Evolutionary conservation across 2,797 vertebrate genomes (phyloP).

Genomic region (Sarcophilus harrisii): DNA sequence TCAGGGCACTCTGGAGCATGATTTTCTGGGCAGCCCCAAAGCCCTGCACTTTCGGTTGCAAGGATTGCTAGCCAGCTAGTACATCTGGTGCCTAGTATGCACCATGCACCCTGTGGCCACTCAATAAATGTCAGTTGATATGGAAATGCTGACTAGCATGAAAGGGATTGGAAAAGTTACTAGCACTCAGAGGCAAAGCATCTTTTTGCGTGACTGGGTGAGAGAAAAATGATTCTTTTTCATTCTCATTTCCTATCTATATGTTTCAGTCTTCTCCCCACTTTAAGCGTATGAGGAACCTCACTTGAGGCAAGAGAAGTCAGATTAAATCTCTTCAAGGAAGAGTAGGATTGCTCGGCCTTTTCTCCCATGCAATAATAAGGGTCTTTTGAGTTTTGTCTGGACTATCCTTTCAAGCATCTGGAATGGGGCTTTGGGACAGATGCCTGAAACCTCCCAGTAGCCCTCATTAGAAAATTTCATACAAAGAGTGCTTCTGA

Average conservation of each 20-base stretch:
- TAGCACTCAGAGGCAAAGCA: conserved; percentile 28
- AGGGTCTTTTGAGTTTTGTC: conserved; percentile 17
- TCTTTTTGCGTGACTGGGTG: not conserved
- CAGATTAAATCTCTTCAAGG: conserved; percentile 48
- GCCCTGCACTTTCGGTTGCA: conserved; percentile 14
- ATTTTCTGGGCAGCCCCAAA: conserved; percentile 18
- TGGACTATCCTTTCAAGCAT: conserved; percentile 44
- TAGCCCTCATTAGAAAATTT: conserved; percentile 48
- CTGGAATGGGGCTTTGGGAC: conserved; percentile 56
- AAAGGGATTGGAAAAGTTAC: conserved; percentile 18
- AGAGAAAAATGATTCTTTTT: not conserved
- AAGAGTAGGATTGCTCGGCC: not conserved
- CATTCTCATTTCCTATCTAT: not conserved
- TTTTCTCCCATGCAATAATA: not conserved
- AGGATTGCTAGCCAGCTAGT: not conserved
- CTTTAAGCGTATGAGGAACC: not conserved
- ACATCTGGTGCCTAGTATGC: not conserved
- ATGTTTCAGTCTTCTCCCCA: not conserved
- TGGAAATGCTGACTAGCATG: conserved; percentile 7
- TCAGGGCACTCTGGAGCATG: conserved; percentile 25
- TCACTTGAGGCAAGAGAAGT: not conserved
- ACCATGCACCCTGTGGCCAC: not conserved
- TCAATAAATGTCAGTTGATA: conserved; percentile 38
- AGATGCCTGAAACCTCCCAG: conserved; percentile 49
- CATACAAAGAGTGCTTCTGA: conserved; percentile 40